Base-by-base conservation (phyloP, 2,888 invertebrate genomes). In the Aradus depressus region DNA sequence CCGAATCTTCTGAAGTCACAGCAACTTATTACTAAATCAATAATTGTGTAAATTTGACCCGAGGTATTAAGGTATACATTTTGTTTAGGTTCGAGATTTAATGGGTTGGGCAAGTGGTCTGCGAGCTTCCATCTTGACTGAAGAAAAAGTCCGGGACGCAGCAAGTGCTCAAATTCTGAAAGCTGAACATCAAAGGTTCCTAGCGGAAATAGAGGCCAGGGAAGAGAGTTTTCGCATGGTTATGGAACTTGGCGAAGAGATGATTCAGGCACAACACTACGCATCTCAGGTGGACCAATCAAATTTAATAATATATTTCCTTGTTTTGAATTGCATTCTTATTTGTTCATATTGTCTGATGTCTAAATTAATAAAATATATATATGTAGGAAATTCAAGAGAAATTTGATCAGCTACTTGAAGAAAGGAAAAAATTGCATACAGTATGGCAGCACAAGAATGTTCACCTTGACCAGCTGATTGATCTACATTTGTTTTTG, bases 401-500 rank as follows among this genome's bases (percentile, higher is more conserved):
- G 64, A 81, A 81, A 60, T 84, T 86, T 61, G 75, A 76, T 3
- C 81, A 83, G 23, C 70, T 93, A 53, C 68, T 87, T 53, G 81
- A 84, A 54, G 89, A 89, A 64, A 75, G 88, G 0, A 81, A 82
- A 52, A 79, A 79, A 48, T 72, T 92, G 22, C 84, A 85, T 62
- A 77, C 79, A 0, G 85, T 87, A 1, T 95, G 93, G 91, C 86
- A 88, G 57, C 77, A 83, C 48, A 84, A 91, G 61, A 90, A 90
- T 66, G 81, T 90, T 43, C 83, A 87, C 63, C 69, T 92, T 35
- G 90, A 91, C 66, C 91, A 95, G 67, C 75, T 91, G 55, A 87
- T 90, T 56, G 92, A 95, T 68, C 74, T 93, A 62, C 93, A 95
- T 70, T 86, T 90, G 67, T 96, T 97, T 79, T 69, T 92, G 56